These are phyloP conservation scores for Mellilla xanthometata DNA, from an alignment of 2,888 invertebrate species.

Conservation along the genomic window DNA sequence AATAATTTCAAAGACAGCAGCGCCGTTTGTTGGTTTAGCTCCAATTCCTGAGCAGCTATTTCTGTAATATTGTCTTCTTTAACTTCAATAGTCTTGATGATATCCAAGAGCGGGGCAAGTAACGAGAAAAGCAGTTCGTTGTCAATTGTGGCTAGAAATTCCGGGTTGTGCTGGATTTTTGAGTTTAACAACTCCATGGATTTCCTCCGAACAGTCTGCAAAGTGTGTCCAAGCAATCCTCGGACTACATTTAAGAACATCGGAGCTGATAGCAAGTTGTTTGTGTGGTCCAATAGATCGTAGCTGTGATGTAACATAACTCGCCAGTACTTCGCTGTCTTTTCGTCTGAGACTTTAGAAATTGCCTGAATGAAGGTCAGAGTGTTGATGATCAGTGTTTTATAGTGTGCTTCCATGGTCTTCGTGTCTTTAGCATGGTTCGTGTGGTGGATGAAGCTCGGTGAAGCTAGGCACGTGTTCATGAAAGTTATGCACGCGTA, in stretches of 20 bases:
- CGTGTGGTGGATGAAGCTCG: conserved; percentile 86
- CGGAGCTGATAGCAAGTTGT: conserved; percentile 88
- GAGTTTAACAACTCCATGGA: conserved; percentile 93
- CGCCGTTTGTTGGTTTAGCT: conserved; percentile 90
- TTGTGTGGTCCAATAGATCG: conserved; percentile 91
- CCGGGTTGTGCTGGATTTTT: conserved; percentile 87
- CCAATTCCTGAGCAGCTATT: conserved; percentile 80
- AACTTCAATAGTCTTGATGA: conserved; percentile 79
- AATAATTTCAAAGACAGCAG: conserved; percentile 91
- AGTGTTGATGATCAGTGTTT: conserved; percentile 86
- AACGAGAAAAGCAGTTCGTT: conserved; percentile 79
- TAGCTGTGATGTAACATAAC: conserved; percentile 90
- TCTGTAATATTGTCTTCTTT: conserved; percentile 53
- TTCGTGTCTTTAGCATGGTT: conserved; percentile 74
- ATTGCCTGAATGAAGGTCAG: conserved; percentile 86
- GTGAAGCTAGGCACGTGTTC: conserved; percentile 85
- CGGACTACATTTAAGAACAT: conserved; percentile 91
- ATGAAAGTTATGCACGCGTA: conserved; percentile 90
- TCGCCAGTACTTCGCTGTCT: conserved; percentile 90
- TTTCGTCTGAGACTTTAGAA: conserved; percentile 84
- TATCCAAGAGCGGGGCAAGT: conserved; percentile 83
- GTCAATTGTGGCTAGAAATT: conserved; percentile 81
- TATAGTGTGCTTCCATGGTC: conserved; percentile 84
- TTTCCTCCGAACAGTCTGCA: conserved; percentile 88
- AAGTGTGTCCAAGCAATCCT: conserved; percentile 87